Evolutionary conservation across 2,113 vertebrate genomes (phyloP).

Genomic region (Mastomys natalensis): DNA sequence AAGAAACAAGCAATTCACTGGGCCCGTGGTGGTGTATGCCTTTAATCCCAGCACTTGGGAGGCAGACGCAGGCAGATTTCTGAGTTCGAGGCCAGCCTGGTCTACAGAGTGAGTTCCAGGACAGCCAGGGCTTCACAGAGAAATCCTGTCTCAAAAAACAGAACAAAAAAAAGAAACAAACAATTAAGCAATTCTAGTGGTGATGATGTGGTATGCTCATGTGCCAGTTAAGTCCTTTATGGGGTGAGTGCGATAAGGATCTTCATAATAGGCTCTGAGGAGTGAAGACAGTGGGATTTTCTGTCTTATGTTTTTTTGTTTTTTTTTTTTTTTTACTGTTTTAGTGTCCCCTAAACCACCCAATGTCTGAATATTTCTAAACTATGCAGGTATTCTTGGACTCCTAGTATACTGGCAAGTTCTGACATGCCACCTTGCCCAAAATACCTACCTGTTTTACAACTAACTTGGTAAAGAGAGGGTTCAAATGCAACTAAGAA

Average conservation of each 20-base stretch:
- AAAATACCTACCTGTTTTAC: too few species aligned
- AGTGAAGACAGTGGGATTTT: not conserved
- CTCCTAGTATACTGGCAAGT: not conserved
- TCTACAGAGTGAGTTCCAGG: too few species aligned
- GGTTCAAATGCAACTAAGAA: not conserved
- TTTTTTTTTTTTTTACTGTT: not conserved
- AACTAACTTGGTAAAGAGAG: not conserved
- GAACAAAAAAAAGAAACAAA: too few species aligned
- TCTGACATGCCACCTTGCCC: not conserved
- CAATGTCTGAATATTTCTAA: not conserved
- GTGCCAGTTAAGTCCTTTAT: not conserved
- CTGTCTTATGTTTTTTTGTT: not conserved
- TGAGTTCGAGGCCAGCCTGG: too few species aligned
- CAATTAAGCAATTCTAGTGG: not conserved
- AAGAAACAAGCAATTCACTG: not conserved
- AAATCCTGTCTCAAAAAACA: too few species aligned
- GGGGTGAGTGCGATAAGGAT: not conserved
- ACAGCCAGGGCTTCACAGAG: too few species aligned
- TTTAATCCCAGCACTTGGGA: too few species aligned
- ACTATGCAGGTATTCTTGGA: not conserved
- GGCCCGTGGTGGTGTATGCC: too few species aligned
- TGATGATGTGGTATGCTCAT: not conserved
- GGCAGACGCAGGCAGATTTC: too few species aligned
- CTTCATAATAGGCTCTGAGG: not conserved
- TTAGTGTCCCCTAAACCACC: not conserved